These are phyloP conservation scores for Drosophila macrothrix DNA, from an alignment of 2,888 invertebrate species.

Conservation along the genomic window DNA sequence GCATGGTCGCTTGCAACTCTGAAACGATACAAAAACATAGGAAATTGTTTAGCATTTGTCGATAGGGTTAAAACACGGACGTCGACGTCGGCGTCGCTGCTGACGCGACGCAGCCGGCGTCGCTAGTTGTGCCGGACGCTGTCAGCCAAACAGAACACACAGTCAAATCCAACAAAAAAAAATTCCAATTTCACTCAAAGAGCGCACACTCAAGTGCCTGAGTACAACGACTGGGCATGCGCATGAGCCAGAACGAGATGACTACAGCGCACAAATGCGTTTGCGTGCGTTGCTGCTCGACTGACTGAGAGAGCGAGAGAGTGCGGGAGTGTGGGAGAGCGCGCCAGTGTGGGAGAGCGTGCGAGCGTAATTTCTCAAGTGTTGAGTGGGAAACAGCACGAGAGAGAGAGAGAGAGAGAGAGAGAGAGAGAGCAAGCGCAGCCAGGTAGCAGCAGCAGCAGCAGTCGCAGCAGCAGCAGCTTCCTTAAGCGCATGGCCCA, in stretches of 20 bases:
- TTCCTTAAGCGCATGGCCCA: conserved; percentile 62
- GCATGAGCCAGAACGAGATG: conserved; percentile 49
- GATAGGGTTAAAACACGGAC: conserved; percentile 75
- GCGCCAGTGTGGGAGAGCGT: background rate
- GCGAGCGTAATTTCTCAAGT: conserved; percentile 17
- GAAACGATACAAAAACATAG: conserved; percentile 83
- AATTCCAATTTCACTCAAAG: conserved; percentile 37
- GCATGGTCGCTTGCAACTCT: conserved; percentile 86
- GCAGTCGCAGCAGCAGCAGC: conserved; percentile 27
- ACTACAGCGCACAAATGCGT: conserved; percentile 26
- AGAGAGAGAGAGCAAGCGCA: conserved; percentile 3
- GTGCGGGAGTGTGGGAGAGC: conserved; percentile 20
- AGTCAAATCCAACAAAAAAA: background rate
- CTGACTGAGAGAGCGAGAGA: conserved; percentile 4
- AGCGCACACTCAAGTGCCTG: conserved; percentile 21
- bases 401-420: conserved; percentile 3
- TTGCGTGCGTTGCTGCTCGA: conserved; percentile 42
- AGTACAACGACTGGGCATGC: conserved; percentile 34
- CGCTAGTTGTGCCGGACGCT: conserved; percentile 1
- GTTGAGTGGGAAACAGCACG: conserved; percentile 1
- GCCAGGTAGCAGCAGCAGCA: conserved; percentile 32
- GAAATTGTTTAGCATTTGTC: conserved; percentile 76
- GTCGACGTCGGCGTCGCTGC: conserved; percentile 19
- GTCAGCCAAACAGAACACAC: conserved; percentile 11
- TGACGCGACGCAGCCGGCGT: conserved; percentile 11